Conservation (phyloP, 1,140 invertebrate genomes). For the Micrasema longulum region DNA sequence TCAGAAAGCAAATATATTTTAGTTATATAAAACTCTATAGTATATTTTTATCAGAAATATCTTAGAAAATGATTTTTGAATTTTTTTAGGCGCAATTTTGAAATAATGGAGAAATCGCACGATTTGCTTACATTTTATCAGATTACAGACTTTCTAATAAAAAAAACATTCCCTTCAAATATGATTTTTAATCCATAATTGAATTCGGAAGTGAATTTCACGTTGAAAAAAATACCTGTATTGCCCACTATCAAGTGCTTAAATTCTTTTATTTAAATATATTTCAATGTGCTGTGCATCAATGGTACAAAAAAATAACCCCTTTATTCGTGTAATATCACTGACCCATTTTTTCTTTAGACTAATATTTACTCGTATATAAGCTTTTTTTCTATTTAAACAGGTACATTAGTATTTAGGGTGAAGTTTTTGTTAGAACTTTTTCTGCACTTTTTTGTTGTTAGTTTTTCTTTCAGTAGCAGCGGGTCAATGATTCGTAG, state of each 20-base stretch:
- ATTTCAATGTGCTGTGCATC: too few species aligned
- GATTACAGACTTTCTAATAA: too few species aligned
- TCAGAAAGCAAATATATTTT: too few species aligned
- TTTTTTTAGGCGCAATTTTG: too few species aligned
- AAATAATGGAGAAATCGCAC: too few species aligned
- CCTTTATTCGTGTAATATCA: constrained; percentile 2
- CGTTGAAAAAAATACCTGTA: constrained; percentile 6
- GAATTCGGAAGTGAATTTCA: too few species aligned
- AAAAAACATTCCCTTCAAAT: too few species aligned
- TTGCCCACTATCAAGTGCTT: neutral
- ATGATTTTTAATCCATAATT: too few species aligned
- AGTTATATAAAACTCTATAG: too few species aligned
- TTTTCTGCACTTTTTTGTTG: neutral
- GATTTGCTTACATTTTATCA: too few species aligned
- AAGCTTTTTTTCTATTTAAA: neutral
- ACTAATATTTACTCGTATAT: constrained; percentile 1
- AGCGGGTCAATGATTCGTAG: constrained; percentile 8
- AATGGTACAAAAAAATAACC: constrained; percentile 16
- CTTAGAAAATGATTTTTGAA: too few species aligned
- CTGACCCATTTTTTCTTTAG: constrained; percentile 16
- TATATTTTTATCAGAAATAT: too few species aligned
- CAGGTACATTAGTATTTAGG: neutral
- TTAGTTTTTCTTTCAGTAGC: neutral
- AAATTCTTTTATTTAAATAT: neutral
- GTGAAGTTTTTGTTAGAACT: constrained; percentile 7